phyloP scores from a whole-genome alignment of 2,888 invertebrate species.

The Ommatoiulus sabulosus region DNA sequence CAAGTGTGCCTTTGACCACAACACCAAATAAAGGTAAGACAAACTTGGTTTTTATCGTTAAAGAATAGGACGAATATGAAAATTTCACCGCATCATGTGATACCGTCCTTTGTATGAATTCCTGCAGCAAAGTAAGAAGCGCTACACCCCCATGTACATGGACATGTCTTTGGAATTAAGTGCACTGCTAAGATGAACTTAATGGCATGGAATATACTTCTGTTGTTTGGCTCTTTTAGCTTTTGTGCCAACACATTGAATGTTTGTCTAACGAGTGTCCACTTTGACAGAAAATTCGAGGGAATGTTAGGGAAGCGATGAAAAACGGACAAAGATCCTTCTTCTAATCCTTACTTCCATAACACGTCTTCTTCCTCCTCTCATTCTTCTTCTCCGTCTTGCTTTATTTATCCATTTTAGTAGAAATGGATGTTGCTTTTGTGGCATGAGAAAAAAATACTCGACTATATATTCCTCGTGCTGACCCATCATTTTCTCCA shows the following conservation, averaged over 20 bases:
- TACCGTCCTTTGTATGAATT: neutral
- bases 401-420: conserved; percentile 40
- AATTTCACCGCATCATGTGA: neutral
- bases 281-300: conserved; percentile 35
- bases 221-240: conserved; percentile 42
- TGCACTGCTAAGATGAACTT: conserved; percentile 3
- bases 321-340: conserved; percentile 40
- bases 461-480: conserved; percentile 23
- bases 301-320: conserved; percentile 13
- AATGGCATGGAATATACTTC: conserved; percentile 33
- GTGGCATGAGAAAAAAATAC: conserved; percentile 10
- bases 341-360: conserved; percentile 43
- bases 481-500: conserved; percentile 36
- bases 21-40: no score
- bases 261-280: conserved; percentile 43
- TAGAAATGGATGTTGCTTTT: conserved; percentile 33
- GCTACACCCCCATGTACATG: neutral
- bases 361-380: conserved; percentile 23
- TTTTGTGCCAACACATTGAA: conserved; percentile 18
- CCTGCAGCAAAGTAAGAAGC: neutral
- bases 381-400: conserved; percentile 16
- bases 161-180: neutral
- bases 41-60: neutral
- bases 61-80: neutral
- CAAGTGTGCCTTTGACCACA: no score